phyloP scores from a whole-genome alignment of 1,140 invertebrate species.

The Anoplophora glabripennis region DNA sequence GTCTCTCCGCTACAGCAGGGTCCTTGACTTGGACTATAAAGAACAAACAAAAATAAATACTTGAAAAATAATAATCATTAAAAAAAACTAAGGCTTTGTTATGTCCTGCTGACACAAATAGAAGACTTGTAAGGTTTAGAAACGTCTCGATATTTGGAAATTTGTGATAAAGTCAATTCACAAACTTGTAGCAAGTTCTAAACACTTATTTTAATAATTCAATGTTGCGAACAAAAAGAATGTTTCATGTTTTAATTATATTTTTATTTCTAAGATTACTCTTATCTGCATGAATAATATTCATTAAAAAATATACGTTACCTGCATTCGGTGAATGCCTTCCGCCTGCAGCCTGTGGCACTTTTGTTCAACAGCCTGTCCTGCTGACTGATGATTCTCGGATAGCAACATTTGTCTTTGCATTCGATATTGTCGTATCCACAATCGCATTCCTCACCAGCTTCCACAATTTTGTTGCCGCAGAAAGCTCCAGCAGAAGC shows the following conservation, averaged over 20 bases:
- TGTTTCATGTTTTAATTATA: too few species aligned
- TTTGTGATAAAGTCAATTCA: too few species aligned
- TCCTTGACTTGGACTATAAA: conserved; percentile 88
- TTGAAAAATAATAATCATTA: too few species aligned
- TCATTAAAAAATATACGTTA: conserved; percentile 42
- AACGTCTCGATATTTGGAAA: too few species aligned
- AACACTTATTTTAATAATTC: too few species aligned
- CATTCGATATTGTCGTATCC: conserved; percentile 95
- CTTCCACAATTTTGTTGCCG: conserved; percentile 98
- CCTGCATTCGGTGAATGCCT: conserved; percentile 79
- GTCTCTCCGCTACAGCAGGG: conserved; percentile 85
- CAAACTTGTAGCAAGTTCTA: too few species aligned
- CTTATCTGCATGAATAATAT: neutral
- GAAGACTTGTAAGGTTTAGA: too few species aligned
- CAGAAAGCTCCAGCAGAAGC: conserved; percentile 93
- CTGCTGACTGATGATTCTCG: conserved; percentile 68
- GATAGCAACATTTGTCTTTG: conserved; percentile 91
- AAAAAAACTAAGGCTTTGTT: too few species aligned
- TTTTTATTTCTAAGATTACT: too few species aligned
- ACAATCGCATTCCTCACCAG: conserved; percentile 97
- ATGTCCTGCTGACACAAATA: too few species aligned
- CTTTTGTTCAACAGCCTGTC: conserved; percentile 68
- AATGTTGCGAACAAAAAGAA: too few species aligned
- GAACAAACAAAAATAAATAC: conserved; percentile 11
- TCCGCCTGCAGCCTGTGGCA: conserved; percentile 77